Evolutionary conservation across 2,888 invertebrate genomes (phyloP).

Genomic region (Lasioglossum figueresi): DNA sequence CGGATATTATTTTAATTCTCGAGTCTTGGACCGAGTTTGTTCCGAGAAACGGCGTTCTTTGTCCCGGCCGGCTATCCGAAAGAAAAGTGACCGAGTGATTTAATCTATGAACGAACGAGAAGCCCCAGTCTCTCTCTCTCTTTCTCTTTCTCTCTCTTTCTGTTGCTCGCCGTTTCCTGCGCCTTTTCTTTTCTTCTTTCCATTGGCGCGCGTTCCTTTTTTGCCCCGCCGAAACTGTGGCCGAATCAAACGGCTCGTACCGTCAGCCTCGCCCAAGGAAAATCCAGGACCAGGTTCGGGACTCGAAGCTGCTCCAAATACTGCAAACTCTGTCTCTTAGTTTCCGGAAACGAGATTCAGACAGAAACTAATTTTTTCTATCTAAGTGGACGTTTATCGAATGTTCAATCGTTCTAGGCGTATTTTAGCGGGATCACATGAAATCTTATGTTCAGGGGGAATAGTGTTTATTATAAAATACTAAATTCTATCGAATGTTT

Average conservation of each 20-base stretch:
- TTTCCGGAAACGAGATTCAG: not conserved
- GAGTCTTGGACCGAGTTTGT: constrained; percentile 73
- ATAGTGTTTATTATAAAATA: no score
- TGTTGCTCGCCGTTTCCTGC: constrained; percentile 53
- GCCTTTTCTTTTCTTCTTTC: constrained; percentile 51
- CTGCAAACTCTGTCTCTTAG: no score
- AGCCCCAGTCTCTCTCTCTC: constrained; percentile 58
- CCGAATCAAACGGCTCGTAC: constrained; percentile 17
- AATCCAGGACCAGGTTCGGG: not conserved
- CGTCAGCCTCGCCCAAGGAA: constrained; percentile 39
- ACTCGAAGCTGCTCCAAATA: not conserved
- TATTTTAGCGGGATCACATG: no score
- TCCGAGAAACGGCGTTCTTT: constrained; percentile 80
- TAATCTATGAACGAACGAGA: constrained; percentile 71
- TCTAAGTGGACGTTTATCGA: no score
- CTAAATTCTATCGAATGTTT: no score
- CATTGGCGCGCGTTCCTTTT: constrained; percentile 62
- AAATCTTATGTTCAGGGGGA: no score
- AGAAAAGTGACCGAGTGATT: constrained; percentile 79
- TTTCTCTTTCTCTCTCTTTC: constrained; percentile 56
- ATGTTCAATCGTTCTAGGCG: no score
- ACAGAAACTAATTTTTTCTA: no score
- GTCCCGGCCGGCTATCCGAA: constrained; percentile 75
- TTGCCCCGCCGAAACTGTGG: constrained; percentile 54
- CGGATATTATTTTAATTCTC: constrained; percentile 82